Conservation (phyloP, 1,140 invertebrate species). For the Drosophila pachea region DNA sequence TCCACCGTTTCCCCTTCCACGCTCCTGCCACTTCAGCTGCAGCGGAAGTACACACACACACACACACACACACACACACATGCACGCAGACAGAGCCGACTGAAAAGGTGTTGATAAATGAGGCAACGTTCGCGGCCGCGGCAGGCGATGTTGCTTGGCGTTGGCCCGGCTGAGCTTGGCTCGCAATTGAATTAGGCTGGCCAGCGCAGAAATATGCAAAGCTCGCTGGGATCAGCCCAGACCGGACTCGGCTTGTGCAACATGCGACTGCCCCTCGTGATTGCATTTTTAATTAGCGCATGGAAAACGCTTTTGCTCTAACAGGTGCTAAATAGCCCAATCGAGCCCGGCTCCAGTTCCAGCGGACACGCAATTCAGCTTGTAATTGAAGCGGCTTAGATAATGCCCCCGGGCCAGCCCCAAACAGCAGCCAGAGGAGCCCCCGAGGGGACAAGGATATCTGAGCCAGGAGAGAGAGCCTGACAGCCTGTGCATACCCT, state of each 20-base stretch:
- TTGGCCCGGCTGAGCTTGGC: conserved; percentile 16
- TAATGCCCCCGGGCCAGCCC: background rate
- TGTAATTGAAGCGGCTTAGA: conserved; percentile 16
- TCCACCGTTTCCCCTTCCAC: background rate
- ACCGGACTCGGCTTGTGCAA: background rate
- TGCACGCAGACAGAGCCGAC: conserved; percentile 29
- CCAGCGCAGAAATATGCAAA: conserved; percentile 49
- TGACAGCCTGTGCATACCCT: background rate
- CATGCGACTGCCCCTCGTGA: conserved; percentile 40
- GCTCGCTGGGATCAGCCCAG: conserved; percentile 37
- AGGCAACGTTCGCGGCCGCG: conserved; percentile 37
- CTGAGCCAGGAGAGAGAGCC: too few relatives aligned
- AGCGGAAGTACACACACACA: conserved; percentile 41
- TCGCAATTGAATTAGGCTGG: conserved; percentile 65
- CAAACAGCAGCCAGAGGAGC: too few relatives aligned
- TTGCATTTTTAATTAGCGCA: conserved; percentile 57
- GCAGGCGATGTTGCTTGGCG: conserved; percentile 8
- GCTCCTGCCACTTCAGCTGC: background rate
- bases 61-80: conserved; percentile 7
- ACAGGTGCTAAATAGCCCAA: conserved; percentile 67
- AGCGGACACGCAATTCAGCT: conserved; percentile 47
- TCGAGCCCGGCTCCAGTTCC: conserved; percentile 17
- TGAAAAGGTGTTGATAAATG: conserved; percentile 72
- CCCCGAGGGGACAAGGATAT: too few relatives aligned
- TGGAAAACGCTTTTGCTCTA: conserved; percentile 62